These are phyloP conservation scores for Ormyrus pomaceus DNA, from an alignment of 2,888 invertebrate genomes.

Conservation along the genomic window DNA sequence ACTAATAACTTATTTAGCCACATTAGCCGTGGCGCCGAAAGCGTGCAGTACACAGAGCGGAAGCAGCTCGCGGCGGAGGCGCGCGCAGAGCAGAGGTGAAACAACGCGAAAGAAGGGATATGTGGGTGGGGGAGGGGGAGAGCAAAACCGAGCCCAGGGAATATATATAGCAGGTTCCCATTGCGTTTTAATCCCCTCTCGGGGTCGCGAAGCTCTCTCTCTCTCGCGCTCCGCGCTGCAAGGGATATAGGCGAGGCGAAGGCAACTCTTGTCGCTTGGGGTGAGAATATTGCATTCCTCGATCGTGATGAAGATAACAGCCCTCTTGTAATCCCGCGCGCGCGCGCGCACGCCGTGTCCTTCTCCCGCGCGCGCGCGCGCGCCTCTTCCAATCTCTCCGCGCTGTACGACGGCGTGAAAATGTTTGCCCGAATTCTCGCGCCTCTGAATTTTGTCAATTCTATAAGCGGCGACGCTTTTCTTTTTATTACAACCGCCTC, in stretches of 20 bases:
- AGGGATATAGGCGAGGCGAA: constrained; percentile 43
- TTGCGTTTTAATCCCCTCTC: constrained; percentile 74
- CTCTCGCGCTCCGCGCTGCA: not conserved
- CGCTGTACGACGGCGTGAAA: constrained; percentile 15
- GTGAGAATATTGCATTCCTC: constrained; percentile 76
- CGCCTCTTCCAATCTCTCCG: constrained; percentile 38
- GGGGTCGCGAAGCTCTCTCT: constrained; percentile 2
- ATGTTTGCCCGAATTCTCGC: constrained; percentile 31
- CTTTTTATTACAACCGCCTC: constrained; percentile 1
- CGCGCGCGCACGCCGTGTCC: constrained; percentile 1
- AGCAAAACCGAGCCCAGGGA: constrained; percentile 26
- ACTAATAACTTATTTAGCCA: constrained; percentile 56
- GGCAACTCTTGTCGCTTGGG: constrained; percentile 71
- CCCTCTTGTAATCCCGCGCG: constrained; percentile 54
- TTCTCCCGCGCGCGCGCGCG: not conserved
- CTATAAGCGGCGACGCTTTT: not conserved
- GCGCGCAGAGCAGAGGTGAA: constrained; percentile 52
- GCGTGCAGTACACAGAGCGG: not conserved
- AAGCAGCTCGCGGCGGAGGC: constrained; percentile 47
- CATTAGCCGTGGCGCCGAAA: constrained; percentile 33
- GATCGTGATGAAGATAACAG: constrained; percentile 74
- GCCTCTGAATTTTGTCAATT: constrained; percentile 15
- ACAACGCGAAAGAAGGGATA: constrained; percentile 54
- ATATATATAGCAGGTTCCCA: constrained; percentile 66
- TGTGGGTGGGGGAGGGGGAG: constrained; percentile 24